These are phyloP conservation scores for Enoplosus armatus DNA, from an alignment of 2,797 vertebrate genomes.

Conservation along the genomic window DNA sequence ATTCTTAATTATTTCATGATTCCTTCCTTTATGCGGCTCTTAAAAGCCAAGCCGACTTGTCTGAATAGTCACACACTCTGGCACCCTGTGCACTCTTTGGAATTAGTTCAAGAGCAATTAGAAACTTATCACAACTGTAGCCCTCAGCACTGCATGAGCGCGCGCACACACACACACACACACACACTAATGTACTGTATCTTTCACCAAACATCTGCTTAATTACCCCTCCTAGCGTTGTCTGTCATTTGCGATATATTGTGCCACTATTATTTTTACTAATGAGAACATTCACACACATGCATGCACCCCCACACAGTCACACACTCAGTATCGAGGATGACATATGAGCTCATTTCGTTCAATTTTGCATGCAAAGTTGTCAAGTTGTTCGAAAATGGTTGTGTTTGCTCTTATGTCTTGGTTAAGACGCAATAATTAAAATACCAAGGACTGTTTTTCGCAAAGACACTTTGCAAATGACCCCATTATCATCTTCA, in stretches of 20 bases:
- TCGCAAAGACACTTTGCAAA: not conserved
- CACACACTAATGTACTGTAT: constrained; percentile 46
- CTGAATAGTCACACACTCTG: constrained; percentile 32
- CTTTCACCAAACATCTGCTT: constrained; percentile 70
- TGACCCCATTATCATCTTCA: constrained; percentile 11
- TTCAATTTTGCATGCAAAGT: constrained; percentile 31
- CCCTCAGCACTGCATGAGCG: constrained; percentile 34
- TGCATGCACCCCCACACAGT: not conserved
- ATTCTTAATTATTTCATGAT: constrained; percentile 36
- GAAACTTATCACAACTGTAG: constrained; percentile 47
- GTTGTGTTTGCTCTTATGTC: constrained; percentile 9
- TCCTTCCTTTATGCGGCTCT: constrained; percentile 36
- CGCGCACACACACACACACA: not conserved
- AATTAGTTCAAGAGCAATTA: constrained; percentile 70
- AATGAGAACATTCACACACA: constrained; percentile 56
- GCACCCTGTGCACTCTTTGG: constrained; percentile 44
- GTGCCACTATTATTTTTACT: constrained; percentile 65
- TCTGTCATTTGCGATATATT: constrained; percentile 65
- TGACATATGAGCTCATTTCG: constrained; percentile 35
- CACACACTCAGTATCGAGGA: constrained; percentile 4
- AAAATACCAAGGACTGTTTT: constrained; percentile 18
- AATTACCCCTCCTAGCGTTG: constrained; percentile 63
- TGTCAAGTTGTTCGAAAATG: constrained; percentile 19
- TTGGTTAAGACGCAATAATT: constrained; percentile 31
- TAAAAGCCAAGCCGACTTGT: constrained; percentile 20